A percentile compares a stretch with the other conserved stretches of the same genome.
These are phyloP conservation scores for Oenanthe melanoleuca DNA, from an alignment of 2,113 vertebrate genomes.

Conservation along the genomic window DNA sequence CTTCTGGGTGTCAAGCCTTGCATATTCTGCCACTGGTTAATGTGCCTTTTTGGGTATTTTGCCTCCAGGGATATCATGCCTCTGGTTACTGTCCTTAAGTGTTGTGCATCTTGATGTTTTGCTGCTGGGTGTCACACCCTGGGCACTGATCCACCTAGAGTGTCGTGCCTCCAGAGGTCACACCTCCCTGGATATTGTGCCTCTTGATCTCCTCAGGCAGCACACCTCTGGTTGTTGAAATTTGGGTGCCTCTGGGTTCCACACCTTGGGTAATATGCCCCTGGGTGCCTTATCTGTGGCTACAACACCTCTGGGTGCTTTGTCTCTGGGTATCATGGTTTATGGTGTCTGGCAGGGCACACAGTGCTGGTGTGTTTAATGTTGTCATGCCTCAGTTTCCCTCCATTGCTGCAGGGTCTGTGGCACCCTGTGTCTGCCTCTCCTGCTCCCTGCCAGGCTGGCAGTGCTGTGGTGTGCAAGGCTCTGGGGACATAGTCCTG, in stretches of 20 bases:
- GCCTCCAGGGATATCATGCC: background rate
- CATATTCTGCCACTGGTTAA: background rate
- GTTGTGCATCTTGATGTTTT: background rate
- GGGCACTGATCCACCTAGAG: background rate
- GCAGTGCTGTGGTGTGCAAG: background rate
- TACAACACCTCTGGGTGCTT: background rate
- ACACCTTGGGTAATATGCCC: too few relatives aligned
- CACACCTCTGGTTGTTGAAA: background rate
- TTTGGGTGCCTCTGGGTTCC: background rate
- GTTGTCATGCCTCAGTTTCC: background rate
- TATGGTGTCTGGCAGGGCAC: background rate
- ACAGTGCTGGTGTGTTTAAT: background rate
- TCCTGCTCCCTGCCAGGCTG: background rate
- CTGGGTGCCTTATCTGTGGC: too few relatives aligned
- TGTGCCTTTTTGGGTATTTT: background rate
- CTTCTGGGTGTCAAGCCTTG: background rate
- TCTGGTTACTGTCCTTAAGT: background rate
- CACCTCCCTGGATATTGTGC: background rate
- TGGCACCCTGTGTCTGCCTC: background rate
- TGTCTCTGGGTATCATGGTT: background rate
- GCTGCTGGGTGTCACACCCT: background rate
- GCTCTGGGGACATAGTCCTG: accelerated
- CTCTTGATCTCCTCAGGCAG: background rate
- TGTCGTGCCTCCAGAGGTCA: background rate
- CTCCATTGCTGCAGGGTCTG: background rate